Evolutionary conservation across 2,797 vertebrate genomes (phyloP), one percentile per base, ranked within the genome.

Genomic region (Megaceryle alcyon): DNA sequence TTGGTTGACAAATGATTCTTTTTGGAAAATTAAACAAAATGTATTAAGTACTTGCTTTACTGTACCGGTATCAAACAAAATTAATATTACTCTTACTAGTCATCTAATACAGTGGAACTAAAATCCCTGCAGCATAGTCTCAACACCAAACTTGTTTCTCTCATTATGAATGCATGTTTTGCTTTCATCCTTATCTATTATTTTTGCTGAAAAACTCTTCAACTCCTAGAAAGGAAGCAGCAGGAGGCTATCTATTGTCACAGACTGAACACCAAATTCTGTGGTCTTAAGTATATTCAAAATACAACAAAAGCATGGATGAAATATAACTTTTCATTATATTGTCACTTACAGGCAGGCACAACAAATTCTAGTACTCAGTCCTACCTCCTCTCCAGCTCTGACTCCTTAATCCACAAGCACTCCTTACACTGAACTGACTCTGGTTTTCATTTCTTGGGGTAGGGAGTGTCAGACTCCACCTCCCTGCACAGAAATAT

Each of bases 21-120:
- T 87, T 59, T 72, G 91, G 31, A 90, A 91, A 94, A 22, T 66
- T 23, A 94, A 91, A 46, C 12, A 80, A 87, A 87, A 70, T 35
- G 3, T 18, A 81, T 59, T 78, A 91, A 82, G 12, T 31, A 75
- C 7, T 77, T 89, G 37, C 37, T 83, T 78, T 82, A 73, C 33
- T n/a, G 33, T 18, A 82, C 11, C 0, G 0, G 35, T 39, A 85
- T 29, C 3, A 81, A 88, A 70, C 20, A 73, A 49, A 89, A 87
- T 17, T 80, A 41, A 54, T 77, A 87, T 57, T 90, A 60, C 33
- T 82, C 88, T 69, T 83, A 77, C 33, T 25, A 46, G 15, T 26
- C 35, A 93, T 77, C 95, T 65, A 86, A 84, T 65, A 85, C 29
- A 82, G 53, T 43, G 26, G 18, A 88, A 91, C 22, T 64, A 87